phyloP scores from a whole-genome alignment of 1,140 invertebrate species.

The Bombyx mandarina region DNA sequence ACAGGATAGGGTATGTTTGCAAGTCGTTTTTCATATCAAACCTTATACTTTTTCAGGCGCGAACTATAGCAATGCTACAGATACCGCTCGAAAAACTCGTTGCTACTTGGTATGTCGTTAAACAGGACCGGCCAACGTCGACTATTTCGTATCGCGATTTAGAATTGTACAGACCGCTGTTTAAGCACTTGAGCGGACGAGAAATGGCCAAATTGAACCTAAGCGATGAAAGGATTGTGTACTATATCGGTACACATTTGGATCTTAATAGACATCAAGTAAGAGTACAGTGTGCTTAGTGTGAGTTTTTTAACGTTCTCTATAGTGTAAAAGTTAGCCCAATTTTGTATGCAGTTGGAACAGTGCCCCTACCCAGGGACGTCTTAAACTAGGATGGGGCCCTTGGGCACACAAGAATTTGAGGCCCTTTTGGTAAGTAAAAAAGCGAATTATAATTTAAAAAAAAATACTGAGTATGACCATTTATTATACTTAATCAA shows the following conservation, averaged over 20 bases:
- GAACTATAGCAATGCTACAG: conserved; percentile 59
- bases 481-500: no score
- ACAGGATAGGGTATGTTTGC: no score
- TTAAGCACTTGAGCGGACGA: conserved; percentile 45
- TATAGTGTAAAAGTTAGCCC: no score
- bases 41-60: conserved; percentile 23
- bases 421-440: no score
- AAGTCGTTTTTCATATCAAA: background rate
- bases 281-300: background rate
- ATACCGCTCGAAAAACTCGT: conserved; percentile 45
- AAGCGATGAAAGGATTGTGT: conserved; percentile 36
- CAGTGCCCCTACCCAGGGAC: no score
- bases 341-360: no score
- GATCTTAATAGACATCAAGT: conserved; percentile 54
- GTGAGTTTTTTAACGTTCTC: no score
- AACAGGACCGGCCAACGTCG: conserved; percentile 9
- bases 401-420: no score
- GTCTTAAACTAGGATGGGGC: no score
- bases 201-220: conserved; percentile 51
- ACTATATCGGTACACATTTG: conserved; percentile 50
- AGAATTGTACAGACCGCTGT: conserved; percentile 43
- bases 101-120: conserved; percentile 45
- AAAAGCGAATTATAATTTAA: no score
- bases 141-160: conserved; percentile 28
- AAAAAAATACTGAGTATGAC: no score